Base-by-base conservation (phyloP, 2,113 vertebrate genomes). In the Podocnemis expansa region DNA sequence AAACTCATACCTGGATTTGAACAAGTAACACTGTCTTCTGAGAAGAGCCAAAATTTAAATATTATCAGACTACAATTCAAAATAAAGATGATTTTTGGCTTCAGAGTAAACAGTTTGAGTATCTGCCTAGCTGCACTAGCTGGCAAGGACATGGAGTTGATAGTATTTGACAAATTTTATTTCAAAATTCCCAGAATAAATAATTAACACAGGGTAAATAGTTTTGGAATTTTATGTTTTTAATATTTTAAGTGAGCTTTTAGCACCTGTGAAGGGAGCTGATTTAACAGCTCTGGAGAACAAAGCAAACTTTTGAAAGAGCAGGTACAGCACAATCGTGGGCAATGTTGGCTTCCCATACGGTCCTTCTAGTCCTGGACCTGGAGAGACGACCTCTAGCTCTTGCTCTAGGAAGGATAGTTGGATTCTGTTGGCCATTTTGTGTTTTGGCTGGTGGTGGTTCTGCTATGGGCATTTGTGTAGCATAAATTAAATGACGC, bases 401-500 rank as follows among this genome's bases (percentile, higher is more conserved):
- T 70, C 17, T n/a, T 8, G 31, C 5, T 25, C 24, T 29, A 58
- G 43, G 8, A 2, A 8, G 67, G n/a, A 5, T 70, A 43, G 24
- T 25, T 75, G 70, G n/a, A 1, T 13, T 75, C n/a, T 43, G 4
- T 43, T 24, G 70, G 38, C 70, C 41, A 13, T 41, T 75, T 75
- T 1, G 70, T 75, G 70, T 41, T 43, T 22, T 70, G n/a, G 63
- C 5, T 70, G 9, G 19, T 1, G 0, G 34, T 41, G 29, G 56
- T 8, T 2, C 0, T 1, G 0, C 0, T 1, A 8, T 25, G 80
- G 49, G 0, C 14, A 31, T 29, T 2, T 0, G 1, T 14, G 2
- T 41, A 49, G 38, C 45, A 4, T 67, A n/a, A 67, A 11, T 0
- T 2, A 5, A 14, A 47, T 16, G 63, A 24, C n/a, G 10, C 0